Base-by-base conservation (phyloP, 1,140 invertebrate species). In the Papilio polyxenes region DNA sequence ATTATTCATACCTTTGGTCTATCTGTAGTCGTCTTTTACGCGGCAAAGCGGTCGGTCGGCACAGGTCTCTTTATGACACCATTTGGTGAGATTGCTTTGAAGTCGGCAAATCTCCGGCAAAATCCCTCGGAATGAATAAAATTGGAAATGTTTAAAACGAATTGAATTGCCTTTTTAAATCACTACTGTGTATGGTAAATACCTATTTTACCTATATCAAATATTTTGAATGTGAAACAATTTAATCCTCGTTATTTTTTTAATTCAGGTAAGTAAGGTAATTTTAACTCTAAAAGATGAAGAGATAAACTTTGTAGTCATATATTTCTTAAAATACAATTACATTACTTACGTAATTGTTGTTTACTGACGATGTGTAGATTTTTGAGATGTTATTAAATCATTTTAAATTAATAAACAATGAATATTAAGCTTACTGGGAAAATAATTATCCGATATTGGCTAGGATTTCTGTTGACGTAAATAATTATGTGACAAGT, bases 1-100 rank as follows among this genome's bases (percentile, higher is more conserved):
- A 90, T 91, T 90, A 91, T 91, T 91, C 88, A 90, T 88, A 89
- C 88, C 84, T 86, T 85, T 87, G 85, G 85, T 85, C 89, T 86
- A 90, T 90, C 85, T 83, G 82, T 79, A 81, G 82, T 80, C 81
- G 82, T 85, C 87, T 85, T 85, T 86, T 88, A 86, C 87, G 81
- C 62, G 53, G 74, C 76, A 79, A 62, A 69, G 78, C 76, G 81
- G 82, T 75, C 81, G 81, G 89, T 83, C 75, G 85, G 79, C 84
- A 86, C 87, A 87, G 85, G 85, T 85, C 85, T 82, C 85, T 82
- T 92, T 91, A 92, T 92, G 89, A 82, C 84, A 85, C 85, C 86
- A 89, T 90, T 91, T 90, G 85, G 86, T 51, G 85, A 88, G 87
- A 89, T 92, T 88, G 85, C 85, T 83, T 82, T 83, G 62, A 82